Evolutionary conservation across 2,797 vertebrate genomes (phyloP).

Genomic region (Ispidina picta): DNA sequence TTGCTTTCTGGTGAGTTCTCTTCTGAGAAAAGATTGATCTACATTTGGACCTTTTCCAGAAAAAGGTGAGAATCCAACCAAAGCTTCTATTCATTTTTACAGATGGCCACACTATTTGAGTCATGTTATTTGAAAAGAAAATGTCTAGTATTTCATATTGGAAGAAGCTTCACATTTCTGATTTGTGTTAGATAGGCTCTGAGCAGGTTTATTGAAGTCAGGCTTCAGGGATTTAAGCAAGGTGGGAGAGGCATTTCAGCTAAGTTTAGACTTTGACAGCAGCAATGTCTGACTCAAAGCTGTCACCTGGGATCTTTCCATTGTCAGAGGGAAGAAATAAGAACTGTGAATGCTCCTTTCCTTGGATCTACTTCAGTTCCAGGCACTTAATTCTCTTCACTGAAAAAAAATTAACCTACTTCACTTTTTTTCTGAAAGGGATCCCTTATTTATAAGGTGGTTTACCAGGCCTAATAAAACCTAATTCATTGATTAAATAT

Average conservation of each 20-base stretch:
- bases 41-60: neutral
- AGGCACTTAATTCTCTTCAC: neutral
- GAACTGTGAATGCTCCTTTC: neutral
- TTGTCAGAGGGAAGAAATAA: neutral
- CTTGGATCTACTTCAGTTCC: neutral
- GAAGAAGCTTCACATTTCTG: neutral
- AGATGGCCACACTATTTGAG: neutral
- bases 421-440: neutral
- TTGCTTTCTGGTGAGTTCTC: neutral
- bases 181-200: neutral
- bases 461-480: neutral
- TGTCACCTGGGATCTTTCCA: neutral
- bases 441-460: accelerated
- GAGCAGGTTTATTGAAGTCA: neutral
- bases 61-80: conserved; percentile 3
- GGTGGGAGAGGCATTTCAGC: neutral
- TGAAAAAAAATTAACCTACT: neutral
- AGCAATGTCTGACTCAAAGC: neutral
- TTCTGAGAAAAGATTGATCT: neutral
- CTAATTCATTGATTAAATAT: neutral
- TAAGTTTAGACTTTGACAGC: neutral
- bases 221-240: neutral
- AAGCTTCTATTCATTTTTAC: neutral
- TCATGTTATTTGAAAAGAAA: neutral
- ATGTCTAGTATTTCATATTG: neutral